Percentiles rank a stretch among this genome's conserved stretches.
Conservation (phyloP, 2,797 vertebrate genomes). For the Yasuhikotakia modesta region DNA sequence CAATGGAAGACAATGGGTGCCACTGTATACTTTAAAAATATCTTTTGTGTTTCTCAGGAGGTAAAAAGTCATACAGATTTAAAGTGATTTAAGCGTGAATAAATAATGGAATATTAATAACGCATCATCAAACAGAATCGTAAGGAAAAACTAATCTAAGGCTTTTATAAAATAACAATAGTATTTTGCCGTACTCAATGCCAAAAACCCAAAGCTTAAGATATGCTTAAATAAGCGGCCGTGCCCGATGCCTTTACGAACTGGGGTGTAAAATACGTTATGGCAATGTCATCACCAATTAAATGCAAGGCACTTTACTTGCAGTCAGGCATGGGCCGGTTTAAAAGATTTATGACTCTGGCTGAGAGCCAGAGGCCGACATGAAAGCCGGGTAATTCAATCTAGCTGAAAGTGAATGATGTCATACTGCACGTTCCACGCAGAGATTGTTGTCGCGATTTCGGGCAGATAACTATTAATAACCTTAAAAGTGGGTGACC, state of each 20-base stretch:
- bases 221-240: slow-evolving; percentile 9
- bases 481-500: slow-evolving; percentile 69
- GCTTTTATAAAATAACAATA: slow-evolving; percentile 20
- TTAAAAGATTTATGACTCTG: slow-evolving; percentile 77
- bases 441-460: slow-evolving; percentile 65
- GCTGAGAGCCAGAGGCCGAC: slow-evolving; percentile 72
- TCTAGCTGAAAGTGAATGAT: slow-evolving; percentile 79
- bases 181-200: neutral
- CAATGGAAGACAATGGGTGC: too few relatives aligned
- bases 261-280: slow-evolving; percentile 49
- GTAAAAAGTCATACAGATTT: too few relatives aligned
- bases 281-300: slow-evolving; percentile 65
- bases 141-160: neutral
- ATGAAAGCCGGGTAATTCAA: slow-evolving; percentile 76
- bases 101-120: neutral
- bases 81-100: too few relatives aligned
- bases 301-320: slow-evolving; percentile 73
- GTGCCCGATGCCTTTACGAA: slow-evolving; percentile 22
- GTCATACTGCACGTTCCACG: slow-evolving; percentile 75
- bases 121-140: neutral
- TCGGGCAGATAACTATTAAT: slow-evolving; percentile 71
- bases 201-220: slow-evolving; percentile 30
- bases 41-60: too few relatives aligned
- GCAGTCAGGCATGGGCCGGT: slow-evolving; percentile 66
- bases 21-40: too few relatives aligned